phyloP scores from a whole-genome alignment of 2,113 vertebrate genomes.

The Mugil cephalus region DNA sequence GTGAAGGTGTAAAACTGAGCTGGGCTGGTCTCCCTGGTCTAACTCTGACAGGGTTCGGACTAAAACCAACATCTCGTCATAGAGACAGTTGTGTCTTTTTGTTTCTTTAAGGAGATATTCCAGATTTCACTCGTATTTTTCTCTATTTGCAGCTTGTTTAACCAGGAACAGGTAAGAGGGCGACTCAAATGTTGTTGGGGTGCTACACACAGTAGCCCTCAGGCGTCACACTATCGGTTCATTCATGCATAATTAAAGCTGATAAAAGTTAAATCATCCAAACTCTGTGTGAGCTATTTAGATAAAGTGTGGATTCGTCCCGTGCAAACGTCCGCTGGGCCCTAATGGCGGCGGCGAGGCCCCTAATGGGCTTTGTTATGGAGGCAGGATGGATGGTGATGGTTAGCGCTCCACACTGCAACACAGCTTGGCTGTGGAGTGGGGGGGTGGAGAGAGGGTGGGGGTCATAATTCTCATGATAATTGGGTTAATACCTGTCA shows the following conservation, averaged over 20 bases:
- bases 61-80: no score
- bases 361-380: slow-evolving; percentile 68
- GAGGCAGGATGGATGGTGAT: slow-evolving; percentile 68
- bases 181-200: no score
- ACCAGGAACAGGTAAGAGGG: no score
- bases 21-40: no score
- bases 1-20: no score
- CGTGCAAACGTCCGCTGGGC: slow-evolving; percentile 50
- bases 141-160: no score
- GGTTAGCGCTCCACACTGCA: slow-evolving; percentile 55
- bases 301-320: slow-evolving; percentile 53
- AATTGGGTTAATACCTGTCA: slow-evolving; percentile 79
- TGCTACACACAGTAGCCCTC: no score
- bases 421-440: slow-evolving; percentile 55
- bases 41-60: no score
- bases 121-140: no score
- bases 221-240: slow-evolving; percentile 13
- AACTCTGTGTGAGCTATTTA: slow-evolving; percentile 51
- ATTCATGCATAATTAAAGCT: slow-evolving; percentile 24
- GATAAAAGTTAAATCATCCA: slow-evolving; percentile 35
- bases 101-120: no score
- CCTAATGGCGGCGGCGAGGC: slow-evolving; percentile 40
- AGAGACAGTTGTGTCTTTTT: no score
- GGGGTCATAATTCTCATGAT: slow-evolving; percentile 69
- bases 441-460: neutral